Percentiles rank a stretch among this genome's conserved stretches.
phyloP scores from a whole-genome alignment of 2,888 invertebrate genomes.

The Steinernema carpocapsae region DNA sequence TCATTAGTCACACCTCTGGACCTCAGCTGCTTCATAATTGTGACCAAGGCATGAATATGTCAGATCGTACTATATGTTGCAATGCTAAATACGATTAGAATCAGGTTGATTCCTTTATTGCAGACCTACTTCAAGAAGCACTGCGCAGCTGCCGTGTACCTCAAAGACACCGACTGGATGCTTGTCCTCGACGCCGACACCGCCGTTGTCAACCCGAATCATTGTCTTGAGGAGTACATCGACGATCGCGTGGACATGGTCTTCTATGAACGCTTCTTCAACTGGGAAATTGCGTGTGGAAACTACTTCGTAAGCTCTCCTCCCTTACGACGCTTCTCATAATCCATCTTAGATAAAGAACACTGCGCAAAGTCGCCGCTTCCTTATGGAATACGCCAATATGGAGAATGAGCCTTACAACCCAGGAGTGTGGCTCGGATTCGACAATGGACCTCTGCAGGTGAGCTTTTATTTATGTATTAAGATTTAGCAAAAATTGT shows the following conservation, averaged over 20 bases:
- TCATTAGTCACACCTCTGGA: no score
- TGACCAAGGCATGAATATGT: no score
- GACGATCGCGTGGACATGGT: slow-evolving; percentile 64
- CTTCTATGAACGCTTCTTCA: slow-evolving; percentile 68
- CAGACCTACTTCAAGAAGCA: slow-evolving; percentile 68
- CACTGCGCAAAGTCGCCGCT: background rate
- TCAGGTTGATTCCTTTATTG: no score
- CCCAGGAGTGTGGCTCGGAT: slow-evolving; percentile 60
- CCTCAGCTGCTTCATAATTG: no score
- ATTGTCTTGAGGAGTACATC: slow-evolving; percentile 68
- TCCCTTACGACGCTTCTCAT: no score
- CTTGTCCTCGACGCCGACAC: slow-evolving; percentile 68
- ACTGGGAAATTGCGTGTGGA: slow-evolving; percentile 68
- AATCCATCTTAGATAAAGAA: slow-evolving; percentile 31
- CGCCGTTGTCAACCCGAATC: slow-evolving; percentile 67
- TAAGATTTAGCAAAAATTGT: background rate
- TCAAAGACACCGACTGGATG: slow-evolving; percentile 67
- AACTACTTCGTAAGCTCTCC: slow-evolving; percentile 61
- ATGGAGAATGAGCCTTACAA: slow-evolving; percentile 53
- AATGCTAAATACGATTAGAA: no score
- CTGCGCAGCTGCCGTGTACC: slow-evolving; percentile 65
- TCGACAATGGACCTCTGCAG: slow-evolving; percentile 65
- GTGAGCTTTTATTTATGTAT: slow-evolving; percentile 35
- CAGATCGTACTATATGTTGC: no score
- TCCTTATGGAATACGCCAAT: slow-evolving; percentile 7